A percentile compares a stretch with the other conserved stretches of the same genome.
Evolutionary conservation across 2,888 invertebrate species (phyloP).

Genomic region (Desoria tigrina): DNA sequence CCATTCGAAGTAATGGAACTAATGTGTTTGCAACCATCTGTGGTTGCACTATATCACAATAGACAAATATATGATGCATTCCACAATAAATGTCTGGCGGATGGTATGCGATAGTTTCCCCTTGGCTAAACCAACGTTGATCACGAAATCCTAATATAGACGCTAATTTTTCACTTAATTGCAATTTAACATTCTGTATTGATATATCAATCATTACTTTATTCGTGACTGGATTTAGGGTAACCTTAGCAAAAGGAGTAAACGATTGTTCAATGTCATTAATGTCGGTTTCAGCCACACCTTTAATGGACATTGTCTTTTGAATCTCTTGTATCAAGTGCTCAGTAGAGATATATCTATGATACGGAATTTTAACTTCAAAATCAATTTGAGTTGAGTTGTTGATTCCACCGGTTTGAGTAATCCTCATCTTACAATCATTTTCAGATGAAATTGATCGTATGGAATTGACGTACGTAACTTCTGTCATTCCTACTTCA

Average conservation of each 20-base stretch:
- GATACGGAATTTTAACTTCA: too few relatives aligned
- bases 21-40: slow-evolving; percentile 7
- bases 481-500: not conserved
- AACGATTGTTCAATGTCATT: too few relatives aligned
- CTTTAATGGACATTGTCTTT: too few relatives aligned
- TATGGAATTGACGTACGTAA: slow-evolving; percentile 1
- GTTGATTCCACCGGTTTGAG: too few relatives aligned
- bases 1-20: slow-evolving; percentile 17
- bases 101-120: not conserved
- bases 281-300: too few relatives aligned
- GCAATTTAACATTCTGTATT: not conserved
- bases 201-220: not conserved
- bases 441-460: not conserved
- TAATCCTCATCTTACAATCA: too few relatives aligned
- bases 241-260: too few relatives aligned
- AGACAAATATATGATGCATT: slow-evolving; percentile 21
- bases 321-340: too few relatives aligned
- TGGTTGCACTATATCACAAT: slow-evolving; percentile 15
- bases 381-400: too few relatives aligned
- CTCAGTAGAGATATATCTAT: too few relatives aligned
- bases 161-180: not conserved
- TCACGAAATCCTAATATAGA: not conserved
- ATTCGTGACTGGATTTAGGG: not conserved
- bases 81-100: not conserved
- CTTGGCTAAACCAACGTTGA: not conserved